Evolutionary conservation across 2,888 invertebrate species (phyloP), one percentile per base, ranked within the genome.

Genomic region (Zygaena filipendulae): DNA sequence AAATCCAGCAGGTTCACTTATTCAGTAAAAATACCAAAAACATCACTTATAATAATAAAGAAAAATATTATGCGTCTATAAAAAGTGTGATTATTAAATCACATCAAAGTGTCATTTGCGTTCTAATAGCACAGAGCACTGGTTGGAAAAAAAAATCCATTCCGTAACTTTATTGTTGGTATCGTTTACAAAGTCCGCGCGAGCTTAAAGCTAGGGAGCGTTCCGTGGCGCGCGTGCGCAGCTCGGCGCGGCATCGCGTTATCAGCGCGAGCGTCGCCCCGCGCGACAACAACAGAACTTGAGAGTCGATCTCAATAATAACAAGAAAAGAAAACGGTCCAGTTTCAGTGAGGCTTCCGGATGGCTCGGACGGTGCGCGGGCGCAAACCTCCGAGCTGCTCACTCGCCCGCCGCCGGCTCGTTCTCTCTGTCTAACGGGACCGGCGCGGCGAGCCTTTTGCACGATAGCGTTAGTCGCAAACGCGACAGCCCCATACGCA

Each of bases 251-350:
- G 72, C 77, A 70, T 75, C 74, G 71, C 74, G 75, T 79, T 79
- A 79, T 79, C 79, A 77, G 69, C 71, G 68, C 68, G 61, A 62
- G 67, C 64, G 64, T 63, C 62, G 64, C 68, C 63, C 69, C 62
- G 69, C 66, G 66, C 74, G 72, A 75, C 75, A 74, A 77, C 77
- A 77, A 77, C 77, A 77, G 75, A 75, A 68, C 75, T 71, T 72
- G 69, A 71, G 72, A 68, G 62, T 58, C 74, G 72, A 72, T 74
- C 77, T 75, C 74, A 77, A 77, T 77, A 77, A 75, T 70, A 77
- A 79, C 77, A 79, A 77, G 77, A 77, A 79, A 79, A 79, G 77
- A 79, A 79, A 77, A 79, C 79, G 79, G 79, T 77, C 79, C 79
- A 79, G 79, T 79, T 79, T 79, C 79, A 79, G 79, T 64, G 60